Percentiles rank a stretch among this genome's conserved stretches.
Conservation (phyloP, 2,113 vertebrate species). For the Chiloscyllium plagiosum region DNA sequence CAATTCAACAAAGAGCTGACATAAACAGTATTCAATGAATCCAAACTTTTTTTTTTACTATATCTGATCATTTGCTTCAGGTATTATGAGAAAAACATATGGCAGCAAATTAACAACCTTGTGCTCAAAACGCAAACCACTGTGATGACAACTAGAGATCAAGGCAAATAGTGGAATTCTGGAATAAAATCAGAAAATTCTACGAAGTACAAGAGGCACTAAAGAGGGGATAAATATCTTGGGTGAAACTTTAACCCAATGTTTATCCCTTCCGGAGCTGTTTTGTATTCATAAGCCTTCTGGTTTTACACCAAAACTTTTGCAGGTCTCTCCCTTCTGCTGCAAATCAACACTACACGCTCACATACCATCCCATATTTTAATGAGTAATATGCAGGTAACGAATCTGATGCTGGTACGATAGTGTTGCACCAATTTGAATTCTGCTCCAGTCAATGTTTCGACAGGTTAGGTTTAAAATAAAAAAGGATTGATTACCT, state of each 20-base stretch:
- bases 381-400: neutral
- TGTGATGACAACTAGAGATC: too few relatives aligned
- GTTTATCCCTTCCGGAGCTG: neutral
- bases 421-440: neutral
- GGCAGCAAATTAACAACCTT: neutral
- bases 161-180: neutral
- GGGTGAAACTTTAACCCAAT: neutral
- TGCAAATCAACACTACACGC: neutral
- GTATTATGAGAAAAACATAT: neutral
- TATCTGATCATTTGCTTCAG: neutral
- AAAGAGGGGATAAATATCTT: neutral
- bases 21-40: neutral
- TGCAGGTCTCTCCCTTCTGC: neutral
- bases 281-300: neutral
- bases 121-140: neutral
- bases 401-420: neutral
- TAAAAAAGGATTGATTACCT: too few relatives aligned
- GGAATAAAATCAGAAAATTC: neutral
- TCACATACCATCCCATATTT: neutral
- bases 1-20: slow-evolving; percentile 29
- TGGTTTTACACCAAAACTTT: neutral
- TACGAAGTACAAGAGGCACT: neutral
- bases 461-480: neutral
- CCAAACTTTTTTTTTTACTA: too few relatives aligned
- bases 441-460: neutral